A percentile compares a stretch with the other conserved stretches of the same genome.
phyloP scores from a whole-genome alignment of 2,797 vertebrate species.

The Phoeniculus purpureus region DNA sequence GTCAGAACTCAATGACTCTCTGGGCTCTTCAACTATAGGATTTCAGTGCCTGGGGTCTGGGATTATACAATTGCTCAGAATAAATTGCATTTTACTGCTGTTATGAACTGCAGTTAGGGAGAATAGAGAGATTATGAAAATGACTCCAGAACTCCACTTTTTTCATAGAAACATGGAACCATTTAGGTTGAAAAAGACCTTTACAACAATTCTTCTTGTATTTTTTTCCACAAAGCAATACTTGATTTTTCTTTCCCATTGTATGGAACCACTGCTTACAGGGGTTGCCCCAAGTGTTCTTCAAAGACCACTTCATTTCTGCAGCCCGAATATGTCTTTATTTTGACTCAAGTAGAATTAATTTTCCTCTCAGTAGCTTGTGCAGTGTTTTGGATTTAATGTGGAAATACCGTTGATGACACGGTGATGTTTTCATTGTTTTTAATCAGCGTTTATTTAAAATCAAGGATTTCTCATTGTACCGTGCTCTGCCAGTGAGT shows the following conservation, averaged over 20 bases:
- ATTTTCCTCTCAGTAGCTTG: neutral
- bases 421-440: neutral
- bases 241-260: neutral
- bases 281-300: neutral
- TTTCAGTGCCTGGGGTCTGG: neutral
- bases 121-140: neutral
- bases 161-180: neutral
- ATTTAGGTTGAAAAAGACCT: too few species aligned
- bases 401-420: neutral
- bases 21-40: neutral
- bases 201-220: neutral
- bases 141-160: neutral
- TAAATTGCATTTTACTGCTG: neutral
- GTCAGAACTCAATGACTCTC: neutral
- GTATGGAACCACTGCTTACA: neutral
- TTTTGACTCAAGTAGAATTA: neutral
- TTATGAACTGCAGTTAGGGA: neutral
- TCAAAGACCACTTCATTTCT: neutral
- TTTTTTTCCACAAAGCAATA: neutral
- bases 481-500: neutral
- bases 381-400: too few species aligned
- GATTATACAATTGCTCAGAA: neutral
- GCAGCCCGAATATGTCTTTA: neutral
- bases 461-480: neutral
- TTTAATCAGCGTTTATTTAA: neutral